Base-by-base conservation (phyloP, 2,888 invertebrate species). In the Hirtodrosophila histrioides region DNA sequence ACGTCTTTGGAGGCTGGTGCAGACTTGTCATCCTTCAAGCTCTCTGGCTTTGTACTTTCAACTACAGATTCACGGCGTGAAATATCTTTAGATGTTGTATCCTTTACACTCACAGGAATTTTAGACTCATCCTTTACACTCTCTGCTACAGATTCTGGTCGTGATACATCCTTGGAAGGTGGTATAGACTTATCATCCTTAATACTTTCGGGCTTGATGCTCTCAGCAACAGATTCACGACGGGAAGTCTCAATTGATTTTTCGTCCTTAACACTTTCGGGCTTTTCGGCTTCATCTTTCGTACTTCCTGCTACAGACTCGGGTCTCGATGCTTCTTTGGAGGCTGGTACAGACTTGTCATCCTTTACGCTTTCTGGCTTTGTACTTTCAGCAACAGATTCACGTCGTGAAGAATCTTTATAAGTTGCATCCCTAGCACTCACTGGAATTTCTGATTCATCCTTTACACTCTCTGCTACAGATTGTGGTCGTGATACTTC, bases 111-210 rank as follows among this genome's bases (percentile, higher is more conserved):
- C 17, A 17, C 17, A 17, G 17, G 17, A 17, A 17, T 17, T 17
- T 67, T 31, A 0, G 72, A 65, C 12, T 12, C 62, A 6, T 68
- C 71, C 33, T 75, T 68, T 0, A 54, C 6, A n/a, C 65, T 61
- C 44, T 62, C 70, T 1, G 50, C 63, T 0, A 63, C 49, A 0
- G 76, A 73, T 9, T 31, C 55, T 2, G 17, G 40, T 17, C 56
- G 12, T 6, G 56, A 53, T 2, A 45, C 37, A 27, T 55, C 57
- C 54, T 57, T 65, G 10, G 41, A 65, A 24, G 0, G 29, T 3
- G 45, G n/a, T 6, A 1, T 2, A 3, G 43, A 43, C 1, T 27
- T 43, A 0, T 43, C 43, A 11, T 43, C 27, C 0, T 43, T 27
- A 2, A 3, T 1, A 9, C 9, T 11, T 0, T 43, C 43, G n/a